These are phyloP conservation scores for Eucera pruinosa DNA, from an alignment of 2,888 invertebrate species.

Conservation along the genomic window DNA sequence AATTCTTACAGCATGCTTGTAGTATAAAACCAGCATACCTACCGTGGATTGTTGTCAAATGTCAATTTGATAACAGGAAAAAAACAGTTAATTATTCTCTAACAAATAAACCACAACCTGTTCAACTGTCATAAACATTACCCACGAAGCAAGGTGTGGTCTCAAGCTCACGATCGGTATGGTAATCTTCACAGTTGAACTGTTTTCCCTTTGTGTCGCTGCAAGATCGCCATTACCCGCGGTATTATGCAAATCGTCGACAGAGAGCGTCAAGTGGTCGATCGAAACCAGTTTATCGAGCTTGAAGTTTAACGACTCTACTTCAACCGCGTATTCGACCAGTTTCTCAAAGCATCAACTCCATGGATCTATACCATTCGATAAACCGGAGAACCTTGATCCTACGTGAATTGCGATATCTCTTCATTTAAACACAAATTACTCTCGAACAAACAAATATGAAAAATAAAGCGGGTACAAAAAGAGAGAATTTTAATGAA, in stretches of 20 bases:
- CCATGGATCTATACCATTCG: background rate
- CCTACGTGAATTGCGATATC: background rate
- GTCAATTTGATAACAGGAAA: background rate
- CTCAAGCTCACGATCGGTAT: constrained; percentile 17
- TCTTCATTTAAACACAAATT: background rate
- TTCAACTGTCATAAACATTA: constrained; percentile 9
- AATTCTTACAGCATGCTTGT: too few species aligned
- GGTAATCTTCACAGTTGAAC: constrained; percentile 6
- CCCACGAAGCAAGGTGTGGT: constrained; percentile 16
- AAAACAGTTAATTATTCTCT: background rate
- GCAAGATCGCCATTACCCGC: constrained; percentile 34
- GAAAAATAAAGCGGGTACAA: background rate
- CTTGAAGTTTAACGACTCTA: constrained; percentile 47
- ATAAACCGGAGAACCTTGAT: constrained; percentile 23
- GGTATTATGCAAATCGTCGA: constrained; percentile 47
- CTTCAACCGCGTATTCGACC: constrained; percentile 22
- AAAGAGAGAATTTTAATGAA: background rate
- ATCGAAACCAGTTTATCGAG: constrained; percentile 50
- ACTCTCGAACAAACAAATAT: background rate
- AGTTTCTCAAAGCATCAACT: constrained; percentile 25
- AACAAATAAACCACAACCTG: background rate
- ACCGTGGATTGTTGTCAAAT: too few species aligned
- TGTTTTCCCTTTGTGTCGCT: constrained; percentile 21
- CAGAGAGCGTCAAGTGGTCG: constrained; percentile 40
- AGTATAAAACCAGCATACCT: too few species aligned